phyloP scores from a whole-genome alignment of 2,797 vertebrate species.

The Odontamblyopus lacepedii region DNA sequence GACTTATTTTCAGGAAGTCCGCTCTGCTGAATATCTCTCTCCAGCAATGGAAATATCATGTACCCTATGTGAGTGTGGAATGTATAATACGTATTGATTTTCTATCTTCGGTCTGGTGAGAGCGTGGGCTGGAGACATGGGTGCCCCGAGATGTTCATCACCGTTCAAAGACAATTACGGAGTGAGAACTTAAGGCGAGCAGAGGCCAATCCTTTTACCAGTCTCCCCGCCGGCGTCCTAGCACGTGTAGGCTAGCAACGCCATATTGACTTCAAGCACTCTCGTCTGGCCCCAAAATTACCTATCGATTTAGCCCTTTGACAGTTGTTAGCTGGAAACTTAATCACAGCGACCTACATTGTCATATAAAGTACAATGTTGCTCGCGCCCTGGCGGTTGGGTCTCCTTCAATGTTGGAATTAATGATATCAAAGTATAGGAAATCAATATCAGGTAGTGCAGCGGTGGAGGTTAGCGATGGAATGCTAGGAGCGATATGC shows the following conservation, averaged over 20 bases:
- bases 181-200: constrained; percentile 70
- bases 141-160: constrained; percentile 68
- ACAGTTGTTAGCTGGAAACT: constrained; percentile 78
- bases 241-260: constrained; percentile 53
- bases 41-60: constrained; percentile 49
- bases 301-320: constrained; percentile 81
- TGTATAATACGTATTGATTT: constrained; percentile 54
- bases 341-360: constrained; percentile 75
- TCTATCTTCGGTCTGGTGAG: constrained; percentile 41
- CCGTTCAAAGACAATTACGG: constrained; percentile 78
- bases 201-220: constrained; percentile 80
- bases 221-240: constrained; percentile 61
- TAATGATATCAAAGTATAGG: constrained; percentile 31
- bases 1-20: constrained; percentile 57
- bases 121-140: constrained; percentile 57
- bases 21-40: constrained; percentile 44
- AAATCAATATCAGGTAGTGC: constrained; percentile 47
- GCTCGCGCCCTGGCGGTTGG: constrained; percentile 40
- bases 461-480: constrained; percentile 20
- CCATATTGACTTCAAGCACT: constrained; percentile 74
- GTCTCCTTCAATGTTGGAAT: constrained; percentile 45
- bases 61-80: constrained; percentile 20
- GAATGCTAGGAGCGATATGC: constrained; percentile 13
- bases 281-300: constrained; percentile 74
- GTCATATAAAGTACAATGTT: constrained; percentile 68